phyloP scores from a whole-genome alignment of 1,140 invertebrate genomes.

The Brachionus plicatilis region DNA sequence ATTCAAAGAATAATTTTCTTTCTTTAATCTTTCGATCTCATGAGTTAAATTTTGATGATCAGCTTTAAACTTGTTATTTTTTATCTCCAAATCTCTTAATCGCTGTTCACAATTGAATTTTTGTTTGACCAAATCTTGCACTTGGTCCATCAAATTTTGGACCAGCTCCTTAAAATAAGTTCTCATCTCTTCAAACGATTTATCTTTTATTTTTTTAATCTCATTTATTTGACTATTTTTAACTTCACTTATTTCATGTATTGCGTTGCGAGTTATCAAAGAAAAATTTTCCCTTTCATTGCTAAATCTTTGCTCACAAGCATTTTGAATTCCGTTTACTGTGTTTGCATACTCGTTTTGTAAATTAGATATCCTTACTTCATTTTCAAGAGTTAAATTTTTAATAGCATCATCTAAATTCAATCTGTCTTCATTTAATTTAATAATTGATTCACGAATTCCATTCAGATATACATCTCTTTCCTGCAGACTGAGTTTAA shows the following conservation, averaged over 20 bases:
- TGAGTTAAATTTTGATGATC: not conserved
- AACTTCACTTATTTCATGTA: constrained; percentile 10
- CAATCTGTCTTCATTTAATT: constrained; percentile 3
- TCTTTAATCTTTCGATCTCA: not conserved
- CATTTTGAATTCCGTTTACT: not conserved
- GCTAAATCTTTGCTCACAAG: not conserved
- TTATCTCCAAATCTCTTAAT: not conserved
- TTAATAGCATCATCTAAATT: constrained; percentile 2
- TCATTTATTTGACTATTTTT: constrained; percentile 1
- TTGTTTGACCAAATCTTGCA: not conserved
- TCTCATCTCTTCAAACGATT: constrained; percentile 20
- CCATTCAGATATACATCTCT: not conserved
- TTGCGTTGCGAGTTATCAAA: not conserved
- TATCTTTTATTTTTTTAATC: not conserved
- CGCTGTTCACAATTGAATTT: not conserved
- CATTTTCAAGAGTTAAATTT: constrained; percentile 12
- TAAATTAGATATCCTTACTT: not conserved
- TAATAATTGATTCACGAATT: not conserved
- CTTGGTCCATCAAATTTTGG: not conserved
- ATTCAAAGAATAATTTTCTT: constrained; percentile 22
- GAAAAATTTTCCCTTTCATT: constrained; percentile 2
- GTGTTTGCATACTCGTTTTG: not conserved
- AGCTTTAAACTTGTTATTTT: not conserved
- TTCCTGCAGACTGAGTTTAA: not conserved
- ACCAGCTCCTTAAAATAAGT: not conserved